phyloP scores from a whole-genome alignment of 2,797 vertebrate genomes.

The Crocodylus rhombifer region DNA sequence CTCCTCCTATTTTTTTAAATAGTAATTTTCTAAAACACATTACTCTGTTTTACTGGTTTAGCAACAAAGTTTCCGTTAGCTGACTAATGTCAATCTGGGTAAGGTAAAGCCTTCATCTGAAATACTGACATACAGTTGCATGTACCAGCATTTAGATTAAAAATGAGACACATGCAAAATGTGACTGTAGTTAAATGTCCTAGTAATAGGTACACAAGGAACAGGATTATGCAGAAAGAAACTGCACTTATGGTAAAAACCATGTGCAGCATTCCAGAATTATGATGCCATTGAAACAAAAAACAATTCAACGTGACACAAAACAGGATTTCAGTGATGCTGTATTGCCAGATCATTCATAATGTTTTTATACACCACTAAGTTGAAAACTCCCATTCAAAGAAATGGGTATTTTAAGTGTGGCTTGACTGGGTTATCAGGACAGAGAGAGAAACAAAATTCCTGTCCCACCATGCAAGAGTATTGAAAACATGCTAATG shows the following conservation, averaged over 20 bases:
- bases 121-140: not conserved
- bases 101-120: not conserved
- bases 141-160: not conserved
- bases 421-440: not conserved
- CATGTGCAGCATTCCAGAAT: not conserved
- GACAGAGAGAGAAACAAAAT: not conserved
- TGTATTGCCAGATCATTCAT: not conserved
- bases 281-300: not conserved
- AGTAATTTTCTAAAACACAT: not conserved
- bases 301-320: not conserved
- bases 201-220: too few species aligned
- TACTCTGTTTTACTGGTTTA: not conserved
- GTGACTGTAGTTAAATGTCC: not conserved
- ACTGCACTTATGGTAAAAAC: not conserved
- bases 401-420: not conserved
- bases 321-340: not conserved
- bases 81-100: not conserved
- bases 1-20: not conserved
- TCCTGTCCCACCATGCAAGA: not conserved
- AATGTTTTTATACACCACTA: not conserved
- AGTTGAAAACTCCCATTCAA: not conserved
- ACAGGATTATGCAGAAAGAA: not conserved
- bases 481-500: not conserved
- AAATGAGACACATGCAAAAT: not conserved
- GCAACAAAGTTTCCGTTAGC: not conserved